Percentiles rank a stretch among this genome's conserved stretches.
phyloP scores from a whole-genome alignment of 2,797 vertebrate genomes.

The Emydoidea blandingii region DNA sequence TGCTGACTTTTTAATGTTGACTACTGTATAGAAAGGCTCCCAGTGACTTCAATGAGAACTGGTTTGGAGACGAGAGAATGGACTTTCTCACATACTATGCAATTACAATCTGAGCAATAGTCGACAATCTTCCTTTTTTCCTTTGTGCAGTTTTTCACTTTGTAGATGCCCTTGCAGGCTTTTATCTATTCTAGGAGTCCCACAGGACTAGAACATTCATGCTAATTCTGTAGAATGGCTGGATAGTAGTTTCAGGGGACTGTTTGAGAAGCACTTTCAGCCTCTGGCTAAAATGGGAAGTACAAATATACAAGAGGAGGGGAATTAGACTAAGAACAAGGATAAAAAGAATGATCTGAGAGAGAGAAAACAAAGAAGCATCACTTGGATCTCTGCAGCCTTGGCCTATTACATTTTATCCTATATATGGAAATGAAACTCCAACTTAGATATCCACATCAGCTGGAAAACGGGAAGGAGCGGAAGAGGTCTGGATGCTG shows the following conservation, averaged over 20 bases:
- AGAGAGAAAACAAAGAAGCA: slow-evolving; percentile 18
- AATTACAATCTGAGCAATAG: slow-evolving; percentile 4
- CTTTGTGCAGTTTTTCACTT: slow-evolving; percentile 43
- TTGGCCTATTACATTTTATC: slow-evolving; percentile 23
- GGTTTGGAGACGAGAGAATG: not conserved
- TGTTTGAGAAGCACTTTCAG: slow-evolving; percentile 52
- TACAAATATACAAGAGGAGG: slow-evolving; percentile 54
- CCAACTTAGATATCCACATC: not conserved
- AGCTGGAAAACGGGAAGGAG: not conserved
- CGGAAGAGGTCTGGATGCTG: not conserved
- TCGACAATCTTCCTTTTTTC: not conserved
- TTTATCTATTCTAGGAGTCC: slow-evolving; percentile 59
- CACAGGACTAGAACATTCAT: slow-evolving; percentile 34
- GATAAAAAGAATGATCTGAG: not conserved
- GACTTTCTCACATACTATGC: not conserved
- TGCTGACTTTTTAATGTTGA: fast-evolving
- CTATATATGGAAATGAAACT: slow-evolving; percentile 11
- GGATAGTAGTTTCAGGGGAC: slow-evolving; percentile 46
- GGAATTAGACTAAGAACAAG: slow-evolving; percentile 44
- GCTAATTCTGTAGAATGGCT: slow-evolving; percentile 58
- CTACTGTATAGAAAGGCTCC: not conserved
- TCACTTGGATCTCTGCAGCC: not conserved
- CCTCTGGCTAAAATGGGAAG: slow-evolving; percentile 58
- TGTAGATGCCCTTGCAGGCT: slow-evolving; percentile 52
- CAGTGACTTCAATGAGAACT: not conserved